Conservation (phyloP, 1,140 invertebrate genomes). For the Orchestia grillus region DNA sequence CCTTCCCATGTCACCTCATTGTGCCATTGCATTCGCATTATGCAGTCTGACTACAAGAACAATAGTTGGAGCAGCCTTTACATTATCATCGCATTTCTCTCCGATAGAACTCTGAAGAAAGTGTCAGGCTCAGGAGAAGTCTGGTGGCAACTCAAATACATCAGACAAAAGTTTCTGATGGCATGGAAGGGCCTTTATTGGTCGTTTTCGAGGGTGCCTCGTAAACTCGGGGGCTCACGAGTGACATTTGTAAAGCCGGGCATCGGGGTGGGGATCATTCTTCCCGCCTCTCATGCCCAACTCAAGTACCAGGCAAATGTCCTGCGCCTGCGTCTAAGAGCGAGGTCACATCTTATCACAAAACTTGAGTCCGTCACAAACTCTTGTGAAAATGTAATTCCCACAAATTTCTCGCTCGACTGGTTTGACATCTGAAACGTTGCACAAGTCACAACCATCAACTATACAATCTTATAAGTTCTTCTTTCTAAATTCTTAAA, state of each 20-base stretch:
- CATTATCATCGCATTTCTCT: neutral
- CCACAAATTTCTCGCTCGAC: neutral
- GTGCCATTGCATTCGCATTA: neutral
- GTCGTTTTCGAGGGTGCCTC: conserved; percentile 4
- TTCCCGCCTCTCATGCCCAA: neutral
- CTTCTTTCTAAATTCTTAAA: too few relatives aligned
- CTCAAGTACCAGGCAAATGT: neutral
- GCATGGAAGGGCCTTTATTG: neutral
- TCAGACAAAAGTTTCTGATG: conserved; percentile 8
- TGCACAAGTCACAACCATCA: neutral
- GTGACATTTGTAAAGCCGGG: neutral
- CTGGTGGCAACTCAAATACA: neutral
- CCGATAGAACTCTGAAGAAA: neutral
- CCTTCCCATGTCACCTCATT: neutral
- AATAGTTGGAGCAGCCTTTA: neutral
- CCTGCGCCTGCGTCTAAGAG: neutral
- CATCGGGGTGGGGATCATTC: neutral
- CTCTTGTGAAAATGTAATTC: neutral
- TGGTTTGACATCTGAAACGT: neutral
- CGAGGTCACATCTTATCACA: neutral
- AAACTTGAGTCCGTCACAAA: neutral
- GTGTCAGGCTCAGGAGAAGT: neutral
- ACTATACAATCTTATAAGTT: neutral
- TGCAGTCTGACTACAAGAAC: neutral
- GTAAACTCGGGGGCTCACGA: neutral